Conservation (phyloP, 2,113 vertebrate species). For the Cervus canadensis region DNA sequence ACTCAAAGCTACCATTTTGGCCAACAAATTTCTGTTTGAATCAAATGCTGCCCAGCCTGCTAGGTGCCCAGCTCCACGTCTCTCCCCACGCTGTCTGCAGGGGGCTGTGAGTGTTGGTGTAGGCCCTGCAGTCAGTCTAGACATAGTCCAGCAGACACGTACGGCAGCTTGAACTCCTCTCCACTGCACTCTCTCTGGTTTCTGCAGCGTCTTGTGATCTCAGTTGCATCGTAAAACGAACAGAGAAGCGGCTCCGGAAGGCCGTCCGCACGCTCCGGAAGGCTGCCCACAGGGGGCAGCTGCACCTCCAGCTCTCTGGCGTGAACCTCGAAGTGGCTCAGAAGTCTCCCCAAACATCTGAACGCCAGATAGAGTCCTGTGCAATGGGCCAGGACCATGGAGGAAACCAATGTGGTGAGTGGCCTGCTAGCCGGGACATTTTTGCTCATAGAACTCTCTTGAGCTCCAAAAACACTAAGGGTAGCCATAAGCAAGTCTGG, state of each 20-base stretch:
- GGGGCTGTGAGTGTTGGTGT: neutral
- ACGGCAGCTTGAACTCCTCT: neutral
- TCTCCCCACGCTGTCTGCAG: neutral
- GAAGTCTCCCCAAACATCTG: conserved; percentile 77
- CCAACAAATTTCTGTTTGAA: conserved; percentile 41
- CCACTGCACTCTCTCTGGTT: conserved; percentile 26
- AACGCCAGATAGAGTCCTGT: conserved; percentile 83
- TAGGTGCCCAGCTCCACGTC: neutral
- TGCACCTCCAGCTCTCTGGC: conserved; percentile 91
- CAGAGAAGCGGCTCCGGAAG: conserved; percentile 93
- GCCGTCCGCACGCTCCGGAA: conserved; percentile 92
- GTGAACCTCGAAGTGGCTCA: conserved; percentile 86
- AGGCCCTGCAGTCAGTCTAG: neutral
- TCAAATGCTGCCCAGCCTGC: conserved; percentile 32
- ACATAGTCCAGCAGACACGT: neutral
- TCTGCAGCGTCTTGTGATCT: conserved; percentile 90
- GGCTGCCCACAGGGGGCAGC: conserved; percentile 93
- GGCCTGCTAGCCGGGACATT: neutral
- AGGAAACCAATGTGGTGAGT: conserved; percentile 94
- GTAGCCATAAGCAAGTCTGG: neutral
- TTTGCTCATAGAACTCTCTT: neutral
- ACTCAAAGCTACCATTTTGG: conserved; percentile 31
- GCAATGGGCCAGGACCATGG: conserved; percentile 83
- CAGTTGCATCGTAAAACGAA: conserved; percentile 88
- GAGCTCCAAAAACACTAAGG: neutral